phyloP scores from a whole-genome alignment of 2,888 invertebrate genomes.

The Gasteruption jaculator region DNA sequence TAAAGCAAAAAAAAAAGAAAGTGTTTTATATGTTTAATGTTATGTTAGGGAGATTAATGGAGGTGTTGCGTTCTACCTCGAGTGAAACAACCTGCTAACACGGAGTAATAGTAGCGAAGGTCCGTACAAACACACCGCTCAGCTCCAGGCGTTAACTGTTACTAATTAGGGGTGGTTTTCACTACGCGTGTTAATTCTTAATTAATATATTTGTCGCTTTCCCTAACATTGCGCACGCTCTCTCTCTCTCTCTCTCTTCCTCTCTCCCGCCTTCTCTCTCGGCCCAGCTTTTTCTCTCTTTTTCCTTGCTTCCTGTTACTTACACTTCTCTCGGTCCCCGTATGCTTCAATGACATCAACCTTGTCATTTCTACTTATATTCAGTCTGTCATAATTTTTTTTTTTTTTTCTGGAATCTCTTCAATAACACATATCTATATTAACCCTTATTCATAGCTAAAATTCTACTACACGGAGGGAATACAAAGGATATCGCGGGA shows the following conservation, averaged over 20 bases:
- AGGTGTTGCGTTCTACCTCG: too few species aligned
- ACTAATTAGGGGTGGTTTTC: conserved; percentile 40
- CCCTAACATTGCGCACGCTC: conserved; percentile 3
- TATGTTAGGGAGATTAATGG: too few species aligned
- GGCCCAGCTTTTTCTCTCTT: conserved; percentile 16
- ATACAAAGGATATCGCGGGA: too few species aligned
- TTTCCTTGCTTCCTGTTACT: conserved; percentile 18
- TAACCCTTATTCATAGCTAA: conserved; percentile 1
- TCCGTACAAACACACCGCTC: too few species aligned
- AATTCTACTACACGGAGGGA: too few species aligned
- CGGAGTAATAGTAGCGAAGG: too few species aligned
- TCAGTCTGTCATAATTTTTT: conserved; percentile 14
- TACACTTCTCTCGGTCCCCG: background rate
- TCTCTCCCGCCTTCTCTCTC: conserved; percentile 9
- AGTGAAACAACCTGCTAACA: too few species aligned
- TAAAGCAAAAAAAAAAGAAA: too few species aligned
- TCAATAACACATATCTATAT: background rate
- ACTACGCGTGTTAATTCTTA: conserved; percentile 47
- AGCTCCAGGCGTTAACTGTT: too few species aligned
- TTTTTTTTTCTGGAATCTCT: background rate
- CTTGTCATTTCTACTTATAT: background rate
- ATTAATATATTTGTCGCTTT: conserved; percentile 44
- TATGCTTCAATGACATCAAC: background rate
- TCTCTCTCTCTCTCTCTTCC: conserved; percentile 1
- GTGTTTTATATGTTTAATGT: too few species aligned